Conservation (phyloP, 92 coral and sea anemone genomes). For the Heliopora coerulea region DNA sequence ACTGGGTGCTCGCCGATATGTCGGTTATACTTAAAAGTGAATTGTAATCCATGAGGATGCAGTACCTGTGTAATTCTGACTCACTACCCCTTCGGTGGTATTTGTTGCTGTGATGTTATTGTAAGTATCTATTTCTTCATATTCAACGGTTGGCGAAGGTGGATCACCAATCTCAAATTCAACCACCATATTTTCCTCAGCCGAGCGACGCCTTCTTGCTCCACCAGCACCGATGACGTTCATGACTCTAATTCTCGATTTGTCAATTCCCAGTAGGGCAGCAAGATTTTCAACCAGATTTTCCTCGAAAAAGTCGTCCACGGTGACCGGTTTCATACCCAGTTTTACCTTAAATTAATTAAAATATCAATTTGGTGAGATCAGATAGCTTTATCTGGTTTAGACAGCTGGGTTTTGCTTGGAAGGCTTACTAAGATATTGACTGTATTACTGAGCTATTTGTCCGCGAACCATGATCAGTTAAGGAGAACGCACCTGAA, state of each 20-base stretch:
- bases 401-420: too few species aligned
- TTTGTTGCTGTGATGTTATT: conserved; percentile 11
- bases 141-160: conserved; percentile 58
- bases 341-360: conserved; percentile 13
- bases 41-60: neutral
- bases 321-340: conserved; percentile 69
- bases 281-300: conserved; percentile 78
- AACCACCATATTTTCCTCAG: conserved; percentile 58
- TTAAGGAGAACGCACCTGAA: conserved; percentile 58
- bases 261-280: conserved; percentile 67
- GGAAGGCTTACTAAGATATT: too few species aligned
- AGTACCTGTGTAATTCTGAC: conserved; percentile 33
- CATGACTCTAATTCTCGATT: conserved; percentile 78
- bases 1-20: too few species aligned
- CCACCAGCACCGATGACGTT: conserved; percentile 70
- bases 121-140: conserved; percentile 50
- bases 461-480: too few species aligned
- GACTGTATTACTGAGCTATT: too few species aligned
- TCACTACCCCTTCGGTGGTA: conserved; percentile 6
- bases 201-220: conserved; percentile 58
- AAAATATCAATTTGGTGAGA: too few species aligned
- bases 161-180: conserved; percentile 66
- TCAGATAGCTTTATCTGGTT: too few species aligned
- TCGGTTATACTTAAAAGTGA: too few species aligned
- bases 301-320: conserved; percentile 83